Percentiles rank a stretch among this genome's conserved stretches.
These are phyloP conservation scores for Etia nguti DNA, from an alignment of 2,113 vertebrate genomes.

Conservation along the genomic window DNA sequence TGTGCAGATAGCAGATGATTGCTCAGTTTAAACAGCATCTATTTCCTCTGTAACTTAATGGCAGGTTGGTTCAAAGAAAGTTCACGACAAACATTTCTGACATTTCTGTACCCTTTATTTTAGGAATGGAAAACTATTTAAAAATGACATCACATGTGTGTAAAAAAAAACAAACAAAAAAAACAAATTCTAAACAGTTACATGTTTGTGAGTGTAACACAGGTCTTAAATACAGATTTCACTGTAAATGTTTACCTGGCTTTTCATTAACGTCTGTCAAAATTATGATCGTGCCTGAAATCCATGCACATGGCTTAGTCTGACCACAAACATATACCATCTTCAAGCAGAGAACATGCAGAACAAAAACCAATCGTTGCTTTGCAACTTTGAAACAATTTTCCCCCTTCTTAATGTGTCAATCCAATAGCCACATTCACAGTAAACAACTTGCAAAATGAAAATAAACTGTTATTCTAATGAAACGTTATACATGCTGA, in stretches of 20 bases:
- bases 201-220: not conserved
- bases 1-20: not conserved
- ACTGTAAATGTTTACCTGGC: not conserved
- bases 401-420: not conserved
- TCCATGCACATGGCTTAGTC: not conserved
- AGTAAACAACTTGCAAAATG: not conserved
- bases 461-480: not conserved
- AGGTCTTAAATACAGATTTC: not conserved
- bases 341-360: not conserved
- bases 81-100: not conserved
- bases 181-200: not conserved
- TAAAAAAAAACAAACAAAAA: too few relatives aligned
- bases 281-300: not conserved
- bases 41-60: not conserved
- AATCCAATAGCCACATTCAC: not conserved
- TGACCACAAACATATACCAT: not conserved
- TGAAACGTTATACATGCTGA: not conserved
- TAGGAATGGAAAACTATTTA: not conserved
- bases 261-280: not conserved
- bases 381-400: not conserved
- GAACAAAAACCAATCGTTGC: not conserved
- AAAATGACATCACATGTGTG: not conserved
- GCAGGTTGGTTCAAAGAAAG: not conserved
- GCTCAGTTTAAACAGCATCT: not conserved
- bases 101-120: conserved; percentile 24